These are phyloP conservation scores for Poecilia picta DNA, from an alignment of 2,797 vertebrate species.

Conservation along the genomic window DNA sequence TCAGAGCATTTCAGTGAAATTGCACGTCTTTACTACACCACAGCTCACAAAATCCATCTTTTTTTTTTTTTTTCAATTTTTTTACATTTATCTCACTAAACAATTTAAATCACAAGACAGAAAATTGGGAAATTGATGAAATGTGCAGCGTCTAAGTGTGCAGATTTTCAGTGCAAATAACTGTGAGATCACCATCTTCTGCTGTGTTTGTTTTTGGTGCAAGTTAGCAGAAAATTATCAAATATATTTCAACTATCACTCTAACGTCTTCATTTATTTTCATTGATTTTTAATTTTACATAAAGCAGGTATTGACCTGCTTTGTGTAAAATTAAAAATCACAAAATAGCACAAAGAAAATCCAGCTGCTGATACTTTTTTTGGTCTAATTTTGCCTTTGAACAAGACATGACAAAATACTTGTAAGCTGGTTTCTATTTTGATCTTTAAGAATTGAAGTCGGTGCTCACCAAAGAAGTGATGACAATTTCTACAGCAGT, in stretches of 20 bases:
- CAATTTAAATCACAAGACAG: constrained; percentile 6
- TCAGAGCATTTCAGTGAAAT: constrained; percentile 49
- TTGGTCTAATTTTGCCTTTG: constrained; percentile 61
- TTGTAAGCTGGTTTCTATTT: constrained; percentile 69
- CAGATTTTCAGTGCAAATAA: neutral
- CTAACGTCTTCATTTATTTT: constrained; percentile 52
- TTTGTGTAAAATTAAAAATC: constrained; percentile 44
- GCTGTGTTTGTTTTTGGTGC: neutral
- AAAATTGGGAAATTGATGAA: neutral
- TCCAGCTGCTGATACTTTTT: constrained; percentile 57
- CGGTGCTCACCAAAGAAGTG: constrained; percentile 64
- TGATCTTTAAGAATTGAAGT: constrained; percentile 73
- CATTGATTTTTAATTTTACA: too few relatives aligned
- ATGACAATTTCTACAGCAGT: constrained; percentile 61
- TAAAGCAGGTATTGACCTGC: too few relatives aligned
- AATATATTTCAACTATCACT: constrained; percentile 15
- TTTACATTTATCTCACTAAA: neutral
- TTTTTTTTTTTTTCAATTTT: neutral
- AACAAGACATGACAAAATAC: constrained; percentile 70
- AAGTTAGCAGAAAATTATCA: constrained; percentile 29
- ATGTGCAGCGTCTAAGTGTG: neutral
- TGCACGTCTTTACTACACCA: constrained; percentile 2
- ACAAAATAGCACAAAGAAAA: constrained; percentile 49
- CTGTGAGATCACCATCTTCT: neutral
- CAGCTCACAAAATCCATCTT: neutral